phyloP scores from a whole-genome alignment of 2,113 vertebrate species.

The Solea senegalensis region DNA sequence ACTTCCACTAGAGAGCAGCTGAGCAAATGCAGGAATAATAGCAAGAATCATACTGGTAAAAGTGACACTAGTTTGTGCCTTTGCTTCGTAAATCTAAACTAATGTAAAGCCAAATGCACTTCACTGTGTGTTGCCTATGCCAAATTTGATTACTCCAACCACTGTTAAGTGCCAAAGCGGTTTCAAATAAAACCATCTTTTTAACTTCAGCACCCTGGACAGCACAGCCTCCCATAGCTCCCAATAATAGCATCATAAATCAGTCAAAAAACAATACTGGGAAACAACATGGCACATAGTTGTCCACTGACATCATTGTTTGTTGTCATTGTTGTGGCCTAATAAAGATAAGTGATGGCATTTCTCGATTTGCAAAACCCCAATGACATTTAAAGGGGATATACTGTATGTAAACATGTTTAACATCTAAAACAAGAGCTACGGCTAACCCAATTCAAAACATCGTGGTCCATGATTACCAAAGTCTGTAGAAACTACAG shows the following conservation, averaged over 20 bases:
- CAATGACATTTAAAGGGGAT: neutral
- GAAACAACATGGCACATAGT: neutral
- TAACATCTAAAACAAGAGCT: neutral
- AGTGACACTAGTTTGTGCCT: no score
- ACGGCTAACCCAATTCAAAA: no score
- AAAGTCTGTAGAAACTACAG: no score
- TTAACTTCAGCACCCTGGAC: slow-evolving; percentile 42
- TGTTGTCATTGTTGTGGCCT: neutral
- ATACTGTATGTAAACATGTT: neutral
- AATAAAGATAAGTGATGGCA: neutral
- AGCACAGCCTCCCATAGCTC: slow-evolving; percentile 8
- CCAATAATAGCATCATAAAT: neutral
- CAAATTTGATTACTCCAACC: neutral
- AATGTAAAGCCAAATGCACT: neutral
- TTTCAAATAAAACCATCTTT: neutral
- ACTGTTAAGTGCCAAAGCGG: neutral
- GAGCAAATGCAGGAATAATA: no score
- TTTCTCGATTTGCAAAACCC: neutral
- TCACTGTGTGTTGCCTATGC: no score
- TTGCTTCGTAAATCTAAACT: neutral
- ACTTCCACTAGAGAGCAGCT: neutral
- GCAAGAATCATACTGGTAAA: no score
- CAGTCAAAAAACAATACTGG: neutral
- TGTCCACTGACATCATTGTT: neutral
- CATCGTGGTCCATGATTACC: no score